Conservation (phyloP, 2,888 invertebrate genomes). For the Apotomis turbidana region DNA sequence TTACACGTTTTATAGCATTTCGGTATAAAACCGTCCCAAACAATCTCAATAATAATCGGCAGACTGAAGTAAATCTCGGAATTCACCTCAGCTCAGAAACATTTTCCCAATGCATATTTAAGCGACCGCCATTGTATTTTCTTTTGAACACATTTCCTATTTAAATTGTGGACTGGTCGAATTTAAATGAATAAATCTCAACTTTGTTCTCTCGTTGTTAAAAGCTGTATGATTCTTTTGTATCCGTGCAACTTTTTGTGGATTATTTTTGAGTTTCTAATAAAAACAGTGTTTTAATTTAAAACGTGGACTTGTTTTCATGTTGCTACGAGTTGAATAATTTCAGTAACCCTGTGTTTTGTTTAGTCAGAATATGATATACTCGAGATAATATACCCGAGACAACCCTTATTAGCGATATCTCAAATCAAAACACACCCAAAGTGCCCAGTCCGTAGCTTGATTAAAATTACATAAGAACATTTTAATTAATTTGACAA, state of each 20-base stretch:
- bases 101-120: constrained; percentile 38
- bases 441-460: too few relatives aligned
- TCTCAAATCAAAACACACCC: too few relatives aligned
- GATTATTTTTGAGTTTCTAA: constrained; percentile 35
- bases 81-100: constrained; percentile 24
- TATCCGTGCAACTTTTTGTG: constrained; percentile 32
- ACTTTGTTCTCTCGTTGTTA: constrained; percentile 35
- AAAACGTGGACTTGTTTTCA: constrained; percentile 10
- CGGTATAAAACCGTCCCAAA: too few relatives aligned
- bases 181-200: constrained; percentile 42
- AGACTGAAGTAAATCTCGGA: constrained; percentile 8
- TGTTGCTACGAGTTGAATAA: background rate
- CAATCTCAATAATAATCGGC: constrained; percentile 11
- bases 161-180: constrained; percentile 39
- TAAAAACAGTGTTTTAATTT: constrained; percentile 22
- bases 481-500: too few relatives aligned
- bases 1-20: too few relatives aligned
- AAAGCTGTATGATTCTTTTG: constrained; percentile 40
- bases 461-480: too few relatives aligned
- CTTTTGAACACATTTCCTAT: constrained; percentile 40
- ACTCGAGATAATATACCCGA: too few relatives aligned
- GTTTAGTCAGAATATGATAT: background rate
- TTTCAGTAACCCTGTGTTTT: constrained; percentile 3
- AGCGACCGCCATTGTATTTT: constrained; percentile 35
- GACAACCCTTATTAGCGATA: too few relatives aligned